Base-by-base conservation (phyloP, 2,113 vertebrate species). In the human (Homo sapiens) region DNA sequence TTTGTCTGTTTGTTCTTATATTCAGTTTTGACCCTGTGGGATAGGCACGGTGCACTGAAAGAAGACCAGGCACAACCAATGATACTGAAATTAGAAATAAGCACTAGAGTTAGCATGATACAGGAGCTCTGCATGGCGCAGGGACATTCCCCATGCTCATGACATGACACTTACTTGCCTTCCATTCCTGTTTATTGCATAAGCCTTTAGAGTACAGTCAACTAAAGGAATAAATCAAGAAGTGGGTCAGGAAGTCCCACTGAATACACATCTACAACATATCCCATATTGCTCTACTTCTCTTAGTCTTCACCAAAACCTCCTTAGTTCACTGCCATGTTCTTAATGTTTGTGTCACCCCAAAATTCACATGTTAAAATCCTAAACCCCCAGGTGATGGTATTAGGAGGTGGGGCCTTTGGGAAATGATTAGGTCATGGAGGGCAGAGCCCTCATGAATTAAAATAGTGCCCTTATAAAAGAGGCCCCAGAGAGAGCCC, bases 151-250 rank as follows among this genome's bases (percentile, higher is more conserved):
- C 5, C 23, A 2, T 93, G 22, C 8, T 22, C 35, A 52, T 38
- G 20, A 3, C 32, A 40, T 45, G 14, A n/a, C 18, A 50, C 0
- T 5, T 6, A 50, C 0, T 0, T 6, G 17, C 61, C 88, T 38
- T 3, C 35, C 61, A 79, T 90, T 38, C 8, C 3, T 9, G 0
- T 73, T 76, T 52, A 59, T 16, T 70, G 1, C 11, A 12, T 14
- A 64, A 52, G 11, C 5, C 40, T 76, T 82, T 80, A 16, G 30
- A 68, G 18, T 27, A 40, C 0, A 30, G 17, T 35, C 23, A 55
- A 1, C 6, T 35, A 14, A 61, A 10, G 23, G 23, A 27, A 79
- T 25, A 50, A 8, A 57, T 3, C 5, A 50, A 38, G 32, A 80
- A 50, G 14, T 35, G 13, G 25, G 14, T 35, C 70, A 84, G 16